Conservation (phyloP, 1,140 invertebrate species). For the Brachionus angularis region DNA sequence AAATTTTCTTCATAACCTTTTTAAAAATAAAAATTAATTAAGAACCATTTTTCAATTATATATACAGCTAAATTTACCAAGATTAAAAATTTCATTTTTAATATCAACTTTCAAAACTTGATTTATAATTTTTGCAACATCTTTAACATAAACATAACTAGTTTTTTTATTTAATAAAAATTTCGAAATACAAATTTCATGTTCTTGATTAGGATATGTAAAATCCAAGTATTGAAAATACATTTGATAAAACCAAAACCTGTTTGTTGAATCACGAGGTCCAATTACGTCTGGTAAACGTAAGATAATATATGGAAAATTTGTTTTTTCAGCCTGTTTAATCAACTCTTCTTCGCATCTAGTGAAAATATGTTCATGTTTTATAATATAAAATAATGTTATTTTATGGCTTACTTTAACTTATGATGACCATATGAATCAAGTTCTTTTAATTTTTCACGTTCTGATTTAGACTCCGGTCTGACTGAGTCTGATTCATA, state of each 20-base stretch:
- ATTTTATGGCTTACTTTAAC: conserved; percentile 3
- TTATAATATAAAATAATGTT: background rate
- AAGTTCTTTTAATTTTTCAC: conserved; percentile 47
- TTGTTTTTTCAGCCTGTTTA: conserved; percentile 46
- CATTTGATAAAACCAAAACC: conserved; percentile 61
- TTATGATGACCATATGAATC: conserved; percentile 58
- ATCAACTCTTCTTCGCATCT: conserved; percentile 59
- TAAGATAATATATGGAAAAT: conserved; percentile 55
- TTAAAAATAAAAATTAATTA: background rate
- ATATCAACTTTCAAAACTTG: conserved; percentile 47
- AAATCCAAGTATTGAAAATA: conserved; percentile 56
- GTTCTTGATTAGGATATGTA: conserved; percentile 46
- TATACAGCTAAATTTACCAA: conserved; percentile 55
- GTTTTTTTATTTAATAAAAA: conserved; percentile 50
- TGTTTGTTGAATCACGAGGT: conserved; percentile 58
- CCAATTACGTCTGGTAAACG: conserved; percentile 61
- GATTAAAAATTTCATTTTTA: conserved; percentile 57
- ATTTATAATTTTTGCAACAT: conserved; percentile 56
- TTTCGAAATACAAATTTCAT: conserved; percentile 53
- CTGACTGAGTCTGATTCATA: conserved; percentile 54
- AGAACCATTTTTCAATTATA: conserved; percentile 46
- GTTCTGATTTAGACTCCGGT: conserved; percentile 49
- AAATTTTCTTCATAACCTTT: conserved; percentile 49
- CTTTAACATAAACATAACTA: conserved; percentile 59
- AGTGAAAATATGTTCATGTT: background rate